Conservation (phyloP, 2,888 invertebrate species). For the Cerceris rybyensis region DNA sequence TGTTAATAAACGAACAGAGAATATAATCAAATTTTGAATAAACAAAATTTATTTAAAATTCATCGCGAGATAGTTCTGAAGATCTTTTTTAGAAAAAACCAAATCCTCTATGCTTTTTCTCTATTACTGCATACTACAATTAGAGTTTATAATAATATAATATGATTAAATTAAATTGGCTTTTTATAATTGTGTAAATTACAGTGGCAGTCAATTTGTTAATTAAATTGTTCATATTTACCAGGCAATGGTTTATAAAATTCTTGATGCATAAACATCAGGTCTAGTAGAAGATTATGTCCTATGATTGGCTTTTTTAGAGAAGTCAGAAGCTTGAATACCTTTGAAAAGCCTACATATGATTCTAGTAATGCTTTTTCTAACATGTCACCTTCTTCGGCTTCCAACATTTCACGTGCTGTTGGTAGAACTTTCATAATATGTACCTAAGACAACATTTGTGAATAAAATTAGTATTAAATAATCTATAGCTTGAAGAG, state of each 20-base stretch:
- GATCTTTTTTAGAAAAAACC: too few relatives aligned
- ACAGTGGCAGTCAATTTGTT: too few relatives aligned
- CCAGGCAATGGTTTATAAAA: conserved; percentile 88
- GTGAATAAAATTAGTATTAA: neutral
- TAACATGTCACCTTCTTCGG: conserved; percentile 77
- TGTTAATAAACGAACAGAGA: too few relatives aligned
- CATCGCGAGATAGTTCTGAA: too few relatives aligned
- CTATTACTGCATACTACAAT: too few relatives aligned
- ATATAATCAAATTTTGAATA: too few relatives aligned
- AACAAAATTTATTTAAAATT: too few relatives aligned
- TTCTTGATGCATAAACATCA: conserved; percentile 87
- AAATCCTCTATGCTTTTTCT: too few relatives aligned
- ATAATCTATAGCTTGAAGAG: neutral
- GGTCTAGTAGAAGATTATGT: conserved; percentile 89
- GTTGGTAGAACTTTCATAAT: conserved; percentile 77
- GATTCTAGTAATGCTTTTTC: conserved; percentile 83
- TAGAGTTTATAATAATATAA: too few relatives aligned
- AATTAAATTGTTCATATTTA: conserved; percentile 66
- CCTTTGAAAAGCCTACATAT: conserved; percentile 86
- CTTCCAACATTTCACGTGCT: conserved; percentile 72
- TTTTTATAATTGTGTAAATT: too few relatives aligned
- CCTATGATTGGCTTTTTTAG: conserved; percentile 89
- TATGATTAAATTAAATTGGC: too few relatives aligned
- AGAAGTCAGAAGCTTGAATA: conserved; percentile 85
- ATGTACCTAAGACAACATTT: conserved; percentile 69